Conservation (phyloP, 2,113 vertebrate genomes). For the Montifringilla adamsi region DNA sequence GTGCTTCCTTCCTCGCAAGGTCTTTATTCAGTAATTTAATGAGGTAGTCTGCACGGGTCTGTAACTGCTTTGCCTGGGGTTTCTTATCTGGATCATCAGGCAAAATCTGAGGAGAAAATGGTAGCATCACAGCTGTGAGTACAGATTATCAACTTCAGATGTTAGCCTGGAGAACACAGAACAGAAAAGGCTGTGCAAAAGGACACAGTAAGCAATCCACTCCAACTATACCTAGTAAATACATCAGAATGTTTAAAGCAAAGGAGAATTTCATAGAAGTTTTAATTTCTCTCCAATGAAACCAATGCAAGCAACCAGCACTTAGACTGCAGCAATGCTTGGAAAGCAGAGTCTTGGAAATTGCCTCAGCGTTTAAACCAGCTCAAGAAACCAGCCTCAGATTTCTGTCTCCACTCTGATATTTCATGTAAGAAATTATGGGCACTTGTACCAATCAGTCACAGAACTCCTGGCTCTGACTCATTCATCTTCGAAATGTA, state of each 20-base stretch:
- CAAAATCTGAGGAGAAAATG: slow-evolving; percentile 81
- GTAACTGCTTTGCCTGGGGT: slow-evolving; percentile 96
- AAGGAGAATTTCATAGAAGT: neutral
- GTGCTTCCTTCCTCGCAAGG: slow-evolving; percentile 91
- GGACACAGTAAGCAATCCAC: neutral
- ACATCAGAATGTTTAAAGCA: neutral
- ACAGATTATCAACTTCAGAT: neutral
- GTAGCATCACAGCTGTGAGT: neutral
- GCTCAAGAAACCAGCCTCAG: neutral
- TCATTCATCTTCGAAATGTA: neutral
- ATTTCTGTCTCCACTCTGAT: neutral
- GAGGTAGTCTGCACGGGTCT: slow-evolving; percentile 99
- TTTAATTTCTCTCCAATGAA: neutral
- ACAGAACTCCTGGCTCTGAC: neutral
- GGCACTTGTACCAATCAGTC: neutral
- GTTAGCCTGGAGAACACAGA: neutral
- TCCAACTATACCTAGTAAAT: neutral
- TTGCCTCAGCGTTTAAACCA: neutral
- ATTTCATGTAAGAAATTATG: neutral
- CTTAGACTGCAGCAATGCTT: too few relatives aligned
- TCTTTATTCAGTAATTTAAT: slow-evolving; percentile 97
- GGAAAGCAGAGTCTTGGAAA: neutral
- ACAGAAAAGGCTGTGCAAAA: neutral
- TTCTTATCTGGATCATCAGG: slow-evolving; percentile 99
- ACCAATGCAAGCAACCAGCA: neutral